These are phyloP conservation scores for Heliconius melpomene DNA, from an alignment of 1,140 invertebrate species.

Conservation along the genomic window DNA sequence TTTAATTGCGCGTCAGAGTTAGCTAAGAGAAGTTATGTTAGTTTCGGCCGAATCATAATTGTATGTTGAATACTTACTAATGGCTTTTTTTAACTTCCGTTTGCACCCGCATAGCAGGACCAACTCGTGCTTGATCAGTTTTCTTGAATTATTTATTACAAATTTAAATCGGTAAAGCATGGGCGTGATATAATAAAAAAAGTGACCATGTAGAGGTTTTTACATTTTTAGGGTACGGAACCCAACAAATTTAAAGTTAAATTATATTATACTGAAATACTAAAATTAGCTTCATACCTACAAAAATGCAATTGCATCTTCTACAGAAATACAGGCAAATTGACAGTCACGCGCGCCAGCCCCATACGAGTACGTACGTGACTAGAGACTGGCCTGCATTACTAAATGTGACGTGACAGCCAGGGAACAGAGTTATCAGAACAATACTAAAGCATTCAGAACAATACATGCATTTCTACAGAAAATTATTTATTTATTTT, in stretches of 20 bases:
- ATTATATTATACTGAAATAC: too few species aligned
- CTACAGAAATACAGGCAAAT: background rate
- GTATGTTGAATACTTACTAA: background rate
- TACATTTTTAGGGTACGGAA: too few species aligned
- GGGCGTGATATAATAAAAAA: too few species aligned
- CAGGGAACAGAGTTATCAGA: background rate
- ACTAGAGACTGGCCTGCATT: background rate
- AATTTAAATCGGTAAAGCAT: too few species aligned
- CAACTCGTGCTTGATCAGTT: background rate
- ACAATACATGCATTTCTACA: too few species aligned
- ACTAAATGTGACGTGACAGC: background rate
- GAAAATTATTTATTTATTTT: too few species aligned
- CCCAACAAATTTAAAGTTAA: too few species aligned
- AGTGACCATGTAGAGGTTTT: too few species aligned
- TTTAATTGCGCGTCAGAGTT: conserved; percentile 19
- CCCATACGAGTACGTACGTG: background rate
- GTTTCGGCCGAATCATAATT: background rate
- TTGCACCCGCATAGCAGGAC: too few species aligned
- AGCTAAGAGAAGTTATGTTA: background rate
- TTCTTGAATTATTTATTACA: background rate
- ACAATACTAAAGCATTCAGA: background rate
- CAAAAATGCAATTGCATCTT: too few species aligned
- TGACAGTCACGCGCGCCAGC: background rate
- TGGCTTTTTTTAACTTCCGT: background rate
- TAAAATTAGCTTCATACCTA: too few species aligned